These are phyloP conservation scores for Poeciliopsis prolifica DNA, from an alignment of 2,113 vertebrate genomes.

Conservation along the genomic window DNA sequence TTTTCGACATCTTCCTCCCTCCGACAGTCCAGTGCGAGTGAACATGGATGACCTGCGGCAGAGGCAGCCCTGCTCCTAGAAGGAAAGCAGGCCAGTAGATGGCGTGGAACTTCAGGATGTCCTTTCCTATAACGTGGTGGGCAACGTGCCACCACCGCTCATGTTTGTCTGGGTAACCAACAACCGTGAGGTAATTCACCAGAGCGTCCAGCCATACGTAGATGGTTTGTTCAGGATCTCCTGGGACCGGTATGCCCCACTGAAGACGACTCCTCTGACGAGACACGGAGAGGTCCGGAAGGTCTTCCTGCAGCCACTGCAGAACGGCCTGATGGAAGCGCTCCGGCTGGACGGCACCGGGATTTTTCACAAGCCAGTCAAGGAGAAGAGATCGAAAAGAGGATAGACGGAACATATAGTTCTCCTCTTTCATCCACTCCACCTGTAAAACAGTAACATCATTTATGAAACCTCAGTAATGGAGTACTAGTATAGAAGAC, in stretches of 20 bases:
- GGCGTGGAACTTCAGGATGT: constrained; percentile 95
- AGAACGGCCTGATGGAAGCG: constrained; percentile 82
- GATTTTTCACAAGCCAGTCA: constrained; percentile 84
- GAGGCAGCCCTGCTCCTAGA: constrained; percentile 84
- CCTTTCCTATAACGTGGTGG: constrained; percentile 91
- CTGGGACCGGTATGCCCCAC: constrained; percentile 93
- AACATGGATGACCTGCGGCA: constrained; percentile 85
- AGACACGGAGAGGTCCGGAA: constrained; percentile 92
- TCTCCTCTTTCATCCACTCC: constrained; percentile 94
- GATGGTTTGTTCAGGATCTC: constrained; percentile 86
- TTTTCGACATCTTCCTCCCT: constrained; percentile 98
- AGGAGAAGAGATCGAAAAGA: constrained; percentile 80
- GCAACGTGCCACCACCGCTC: constrained; percentile 81
- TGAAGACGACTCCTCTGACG: constrained; percentile 87
- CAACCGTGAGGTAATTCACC: constrained; percentile 92
- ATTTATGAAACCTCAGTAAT: background rate
- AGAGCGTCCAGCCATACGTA: constrained; percentile 97
- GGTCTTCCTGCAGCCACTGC: constrained; percentile 87
- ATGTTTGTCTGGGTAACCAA: constrained; percentile 86
- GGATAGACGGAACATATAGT: constrained; percentile 94
- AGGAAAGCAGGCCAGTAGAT: constrained; percentile 96
- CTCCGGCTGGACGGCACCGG: constrained; percentile 78
- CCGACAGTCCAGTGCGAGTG: constrained; percentile 95
- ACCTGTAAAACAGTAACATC: constrained; percentile 71
- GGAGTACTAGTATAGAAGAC: too few species aligned